A percentile compares a stretch with the other conserved stretches of the same genome.
Evolutionary conservation across 2,797 vertebrate genomes (phyloP).

Genomic region (Sebastes nivosus): DNA sequence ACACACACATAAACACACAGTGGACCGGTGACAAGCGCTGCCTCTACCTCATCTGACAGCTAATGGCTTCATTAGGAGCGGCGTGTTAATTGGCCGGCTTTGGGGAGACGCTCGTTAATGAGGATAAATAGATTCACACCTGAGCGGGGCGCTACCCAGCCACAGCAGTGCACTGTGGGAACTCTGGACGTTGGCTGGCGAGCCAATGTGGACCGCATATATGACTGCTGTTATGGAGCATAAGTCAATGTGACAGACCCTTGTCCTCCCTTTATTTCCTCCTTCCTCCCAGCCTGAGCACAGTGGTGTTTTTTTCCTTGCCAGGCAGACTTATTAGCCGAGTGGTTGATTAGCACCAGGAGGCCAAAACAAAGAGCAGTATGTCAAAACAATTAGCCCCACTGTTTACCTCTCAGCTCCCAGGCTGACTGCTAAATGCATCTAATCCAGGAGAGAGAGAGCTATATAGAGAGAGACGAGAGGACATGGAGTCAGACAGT

Average conservation of each 20-base stretch:
- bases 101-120: conserved; percentile 93
- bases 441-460: conserved; percentile 63
- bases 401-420: conserved; percentile 81
- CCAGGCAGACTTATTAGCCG: conserved; percentile 75
- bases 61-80: conserved; percentile 96
- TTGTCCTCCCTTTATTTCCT: neutral
- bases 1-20: conserved; percentile 43
- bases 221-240: conserved; percentile 17
- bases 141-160: conserved; percentile 86
- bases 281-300: conserved; percentile 47
- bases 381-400: conserved; percentile 84
- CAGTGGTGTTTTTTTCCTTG: conserved; percentile 41
- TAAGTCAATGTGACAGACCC: conserved; percentile 15
- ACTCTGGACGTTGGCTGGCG: conserved; percentile 36
- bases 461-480: neutral
- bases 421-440: conserved; percentile 66
- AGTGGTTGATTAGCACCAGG: conserved; percentile 80
- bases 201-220: conserved; percentile 27
- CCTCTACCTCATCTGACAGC: conserved; percentile 95
- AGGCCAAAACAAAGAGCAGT: conserved; percentile 83
- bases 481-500: conserved; percentile 45
- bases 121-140: conserved; percentile 98
- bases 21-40: conserved; percentile 90
- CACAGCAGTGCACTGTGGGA: conserved; percentile 73
- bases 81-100: conserved; percentile 97